Evolutionary conservation across 2,888 invertebrate species (phyloP).

Genomic region (Parnassius smintheus): DNA sequence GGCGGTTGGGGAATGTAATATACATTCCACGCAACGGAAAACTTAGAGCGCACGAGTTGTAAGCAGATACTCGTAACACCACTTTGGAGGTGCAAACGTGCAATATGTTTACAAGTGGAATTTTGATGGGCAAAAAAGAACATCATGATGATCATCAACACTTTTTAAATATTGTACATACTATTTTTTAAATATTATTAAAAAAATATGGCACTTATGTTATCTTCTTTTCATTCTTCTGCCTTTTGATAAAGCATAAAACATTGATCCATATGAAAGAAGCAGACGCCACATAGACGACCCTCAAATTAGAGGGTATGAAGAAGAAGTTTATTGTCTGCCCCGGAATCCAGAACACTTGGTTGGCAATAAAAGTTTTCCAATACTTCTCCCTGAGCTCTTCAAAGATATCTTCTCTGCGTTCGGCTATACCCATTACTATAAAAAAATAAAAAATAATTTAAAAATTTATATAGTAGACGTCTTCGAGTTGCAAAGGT

Average conservation of each 20-base stretch:
- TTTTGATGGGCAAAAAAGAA: too few species aligned
- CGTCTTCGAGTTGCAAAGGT: too few species aligned
- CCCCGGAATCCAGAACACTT: constrained; percentile 91
- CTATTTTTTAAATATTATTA: background rate
- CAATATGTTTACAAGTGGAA: too few species aligned
- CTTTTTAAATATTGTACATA: too few species aligned
- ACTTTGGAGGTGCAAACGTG: too few species aligned
- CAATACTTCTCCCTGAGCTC: constrained; percentile 87
- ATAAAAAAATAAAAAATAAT: constrained; percentile 39
- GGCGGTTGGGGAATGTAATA: too few species aligned
- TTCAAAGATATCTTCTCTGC: constrained; percentile 84
- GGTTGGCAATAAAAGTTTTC: constrained; percentile 87
- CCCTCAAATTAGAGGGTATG: constrained; percentile 86
- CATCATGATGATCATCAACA: too few species aligned
- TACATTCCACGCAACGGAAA: too few species aligned
- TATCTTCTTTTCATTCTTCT: constrained; percentile 41
- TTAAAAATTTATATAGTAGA: too few species aligned
- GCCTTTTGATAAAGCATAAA: constrained; percentile 89
- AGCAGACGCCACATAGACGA: constrained; percentile 88
- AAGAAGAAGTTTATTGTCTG: constrained; percentile 89
- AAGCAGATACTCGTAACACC: too few species aligned
- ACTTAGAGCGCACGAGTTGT: too few species aligned
- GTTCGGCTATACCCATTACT: constrained; percentile 90
- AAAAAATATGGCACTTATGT: background rate
- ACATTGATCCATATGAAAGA: constrained; percentile 93